Evolutionary conservation across 2,113 vertebrate species (phyloP), one percentile per base, ranked within the genome.

Genomic region (Protobothrops mucrosquamatus): DNA sequence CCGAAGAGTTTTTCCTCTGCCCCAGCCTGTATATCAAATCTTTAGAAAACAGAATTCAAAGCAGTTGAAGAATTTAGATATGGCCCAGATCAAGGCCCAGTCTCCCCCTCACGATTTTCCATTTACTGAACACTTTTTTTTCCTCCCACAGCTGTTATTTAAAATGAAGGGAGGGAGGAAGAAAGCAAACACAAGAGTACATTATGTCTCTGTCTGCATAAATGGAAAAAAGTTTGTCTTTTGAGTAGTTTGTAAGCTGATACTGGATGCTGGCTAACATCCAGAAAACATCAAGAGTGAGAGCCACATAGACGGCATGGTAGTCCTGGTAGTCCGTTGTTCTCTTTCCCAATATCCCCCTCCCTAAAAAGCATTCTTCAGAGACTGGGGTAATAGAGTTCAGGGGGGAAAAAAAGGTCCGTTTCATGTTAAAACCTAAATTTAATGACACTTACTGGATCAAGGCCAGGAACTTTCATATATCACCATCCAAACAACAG

Each of bases 101-200:
- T 18, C 88, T 43, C 52, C 54, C 69, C 69, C 20, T 18, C 52
- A 8, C 0, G 2, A 15, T 85, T 23, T 55, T 39, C 23, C 51
- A 24, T 24, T 92, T 54, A 51, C 34, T 24, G 34, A 56, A 59
- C n/a, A 23, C 61, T 18, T 43, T 24, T 24, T 14, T 14, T 11
- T 8, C 14, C 14, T 18, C 48, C 57, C 57, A 6, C 85, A 39
- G 59, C 23, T 43, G 14, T 74, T 74, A 39, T 43, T 74, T 74
- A 26, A 43, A 48, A n/a, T 54, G 57, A 88, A 51, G 20, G 6
- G 23, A 39, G 46, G n/a, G 52, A 20, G 11, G 11, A 51, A 52
- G 46, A n/a, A 64, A 92, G 86, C n/a, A 92, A 54, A 92, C 29
- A 54, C n/a, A 74, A 74, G 57, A 64, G 91, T 20, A 55, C 48